Evolutionary conservation across 2,113 vertebrate species (phyloP).

Genomic region (Gambusia holbrooki): DNA sequence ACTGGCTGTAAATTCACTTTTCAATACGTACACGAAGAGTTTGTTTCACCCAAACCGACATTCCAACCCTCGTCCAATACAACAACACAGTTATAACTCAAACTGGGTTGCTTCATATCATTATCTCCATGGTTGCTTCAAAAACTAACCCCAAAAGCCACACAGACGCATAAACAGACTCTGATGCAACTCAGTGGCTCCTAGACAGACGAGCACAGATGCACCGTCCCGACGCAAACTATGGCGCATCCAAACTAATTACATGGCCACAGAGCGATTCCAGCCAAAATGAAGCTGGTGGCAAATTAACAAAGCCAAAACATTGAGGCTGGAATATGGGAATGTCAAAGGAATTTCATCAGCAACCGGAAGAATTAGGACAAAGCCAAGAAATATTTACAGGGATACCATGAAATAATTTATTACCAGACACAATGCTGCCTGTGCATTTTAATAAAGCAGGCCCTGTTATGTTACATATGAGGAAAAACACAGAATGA

Average conservation of each 20-base stretch:
- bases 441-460: too few species aligned
- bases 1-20: constrained; percentile 21
- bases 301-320: constrained; percentile 16
- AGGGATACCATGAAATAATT: too few species aligned
- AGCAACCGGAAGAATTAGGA: constrained; percentile 16
- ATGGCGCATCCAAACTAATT: constrained; percentile 62
- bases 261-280: constrained; percentile 48
- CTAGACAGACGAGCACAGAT: constrained; percentile 34
- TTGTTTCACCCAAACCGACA: constrained; percentile 60
- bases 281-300: constrained; percentile 27
- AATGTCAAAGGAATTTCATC: constrained; percentile 21
- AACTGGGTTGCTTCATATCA: constrained; percentile 59
- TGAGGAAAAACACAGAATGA: too few species aligned
- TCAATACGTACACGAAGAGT: constrained; percentile 25
- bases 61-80: constrained; percentile 38
- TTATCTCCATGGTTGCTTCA: constrained; percentile 39
- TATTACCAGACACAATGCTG: too few species aligned
- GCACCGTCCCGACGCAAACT: constrained; percentile 45
- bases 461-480: too few species aligned
- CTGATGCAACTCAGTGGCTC: constrained; percentile 60
- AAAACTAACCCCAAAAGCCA: constrained; percentile 58
- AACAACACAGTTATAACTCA: constrained; percentile 56
- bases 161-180: constrained; percentile 61
- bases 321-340: not conserved
- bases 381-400: constrained; percentile 3